phyloP scores from a whole-genome alignment of 2,888 invertebrate species.

The Herminia tarsipennalis region DNA sequence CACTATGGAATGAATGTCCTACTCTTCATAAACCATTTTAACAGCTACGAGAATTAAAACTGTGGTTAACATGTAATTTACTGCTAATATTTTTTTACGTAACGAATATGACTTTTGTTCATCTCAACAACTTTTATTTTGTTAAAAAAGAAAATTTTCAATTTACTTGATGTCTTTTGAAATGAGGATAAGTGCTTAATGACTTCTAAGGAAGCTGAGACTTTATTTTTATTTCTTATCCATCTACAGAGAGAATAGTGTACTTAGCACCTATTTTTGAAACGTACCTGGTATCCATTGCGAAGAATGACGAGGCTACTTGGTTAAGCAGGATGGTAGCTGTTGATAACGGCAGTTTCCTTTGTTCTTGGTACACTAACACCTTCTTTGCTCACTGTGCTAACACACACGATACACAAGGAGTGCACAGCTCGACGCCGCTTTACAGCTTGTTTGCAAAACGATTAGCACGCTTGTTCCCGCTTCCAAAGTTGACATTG shows the following conservation, averaged over 20 bases:
- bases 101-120: no score
- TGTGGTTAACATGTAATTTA: no score
- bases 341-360: conserved; percentile 54
- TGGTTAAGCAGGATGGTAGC: conserved; percentile 45
- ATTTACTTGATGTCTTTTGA: no score
- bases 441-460: conserved; percentile 75
- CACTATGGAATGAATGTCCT: no score
- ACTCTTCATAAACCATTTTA: no score
- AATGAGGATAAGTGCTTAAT: no score
- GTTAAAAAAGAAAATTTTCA: no score
- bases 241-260: no score
- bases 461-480: conserved; percentile 78
- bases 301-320: conserved; percentile 48
- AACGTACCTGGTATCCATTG: conserved; percentile 73
- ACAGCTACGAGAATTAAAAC: no score
- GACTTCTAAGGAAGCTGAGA: not conserved
- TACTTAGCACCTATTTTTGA: conserved; percentile 8
- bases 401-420: conserved; percentile 71
- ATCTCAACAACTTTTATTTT: no score
- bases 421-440: conserved; percentile 61
- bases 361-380: conserved; percentile 64
- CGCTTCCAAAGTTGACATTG: conserved; percentile 79
- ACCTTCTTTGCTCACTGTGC: conserved; percentile 66
- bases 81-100: no score
- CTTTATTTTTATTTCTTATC: conserved; percentile 4